Evolutionary conservation across 2,888 invertebrate genomes (phyloP).

Genomic region (Dicyrtomina minuta): DNA sequence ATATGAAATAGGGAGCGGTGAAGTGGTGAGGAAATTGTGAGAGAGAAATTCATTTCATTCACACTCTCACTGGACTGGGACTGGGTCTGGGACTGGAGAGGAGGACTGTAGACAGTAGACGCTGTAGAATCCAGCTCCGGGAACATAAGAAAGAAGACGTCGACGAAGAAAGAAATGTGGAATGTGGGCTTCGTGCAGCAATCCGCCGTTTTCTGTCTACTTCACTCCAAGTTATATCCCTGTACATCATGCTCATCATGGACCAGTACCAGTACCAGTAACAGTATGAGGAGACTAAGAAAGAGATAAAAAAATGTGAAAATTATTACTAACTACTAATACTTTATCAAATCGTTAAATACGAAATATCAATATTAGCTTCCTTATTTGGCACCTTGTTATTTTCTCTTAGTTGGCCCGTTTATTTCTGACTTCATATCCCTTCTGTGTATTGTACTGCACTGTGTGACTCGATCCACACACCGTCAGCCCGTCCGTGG

Average conservation of each 20-base stretch:
- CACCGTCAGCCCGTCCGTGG: too few relatives aligned
- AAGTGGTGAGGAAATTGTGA: conserved; percentile 12
- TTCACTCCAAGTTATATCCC: not conserved
- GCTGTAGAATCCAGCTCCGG: not conserved
- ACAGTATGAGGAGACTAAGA: too few relatives aligned
- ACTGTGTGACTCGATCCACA: too few relatives aligned
- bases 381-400: too few relatives aligned
- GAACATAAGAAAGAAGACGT: not conserved
- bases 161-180: conserved; percentile 17
- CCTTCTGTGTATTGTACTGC: too few relatives aligned
- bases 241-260: not conserved
- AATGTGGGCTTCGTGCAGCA: conserved; percentile 15
- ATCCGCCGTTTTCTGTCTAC: not conserved
- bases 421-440: too few relatives aligned
- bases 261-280: too few relatives aligned
- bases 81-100: not conserved
- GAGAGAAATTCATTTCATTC: conserved; percentile 25
- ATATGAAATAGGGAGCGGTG: conserved; percentile 2
- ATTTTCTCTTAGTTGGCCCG: too few relatives aligned
- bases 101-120: not conserved
- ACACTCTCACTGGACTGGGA: conserved; percentile 11
- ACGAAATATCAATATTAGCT: too few relatives aligned
- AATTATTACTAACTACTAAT: too few relatives aligned
- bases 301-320: not conserved
- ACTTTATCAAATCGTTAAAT: too few relatives aligned